Evolutionary conservation across 2,797 vertebrate species (phyloP).

Genomic region (Ctenochaetus hawaiiensis): DNA sequence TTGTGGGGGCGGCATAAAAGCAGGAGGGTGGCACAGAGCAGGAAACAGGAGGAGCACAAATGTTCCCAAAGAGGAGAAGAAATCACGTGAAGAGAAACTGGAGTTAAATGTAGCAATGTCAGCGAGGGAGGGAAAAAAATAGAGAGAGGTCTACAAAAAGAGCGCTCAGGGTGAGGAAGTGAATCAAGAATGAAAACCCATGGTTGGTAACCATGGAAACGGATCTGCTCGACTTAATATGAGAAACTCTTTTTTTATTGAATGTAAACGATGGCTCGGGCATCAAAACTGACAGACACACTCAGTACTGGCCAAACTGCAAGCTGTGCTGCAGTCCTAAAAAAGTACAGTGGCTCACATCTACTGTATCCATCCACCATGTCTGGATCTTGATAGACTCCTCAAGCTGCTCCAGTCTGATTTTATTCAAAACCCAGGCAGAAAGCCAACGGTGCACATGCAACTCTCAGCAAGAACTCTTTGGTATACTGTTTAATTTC

Average conservation of each 20-base stretch:
- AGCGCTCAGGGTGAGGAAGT: conserved; percentile 57
- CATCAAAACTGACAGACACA: conserved; percentile 21
- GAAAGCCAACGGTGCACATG: conserved; percentile 30
- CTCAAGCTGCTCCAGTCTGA: conserved; percentile 20
- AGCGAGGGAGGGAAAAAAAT: neutral
- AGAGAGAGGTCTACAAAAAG: conserved; percentile 2
- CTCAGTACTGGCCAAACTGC: conserved; percentile 8
- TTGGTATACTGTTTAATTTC: conserved; percentile 28
- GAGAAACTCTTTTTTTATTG: conserved; percentile 61
- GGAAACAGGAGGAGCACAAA: conserved; percentile 69
- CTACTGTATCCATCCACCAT: conserved; percentile 12
- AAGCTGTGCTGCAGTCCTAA: conserved; percentile 29
- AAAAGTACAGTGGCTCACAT: conserved; percentile 19
- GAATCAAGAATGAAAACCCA: conserved; percentile 67
- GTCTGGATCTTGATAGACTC: conserved; percentile 18
- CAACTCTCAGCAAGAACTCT: conserved; percentile 29
- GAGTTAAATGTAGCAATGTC: conserved; percentile 63
- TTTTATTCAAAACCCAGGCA: conserved; percentile 30
- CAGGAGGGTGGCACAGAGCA: conserved; percentile 54
- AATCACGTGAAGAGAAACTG: conserved; percentile 62
- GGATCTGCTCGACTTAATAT: conserved; percentile 51
- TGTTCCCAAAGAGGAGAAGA: conserved; percentile 54
- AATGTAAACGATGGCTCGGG: conserved; percentile 60
- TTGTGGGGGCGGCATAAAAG: conserved; percentile 58
- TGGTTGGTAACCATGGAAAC: conserved; percentile 77